Conservation (phyloP, 1,140 invertebrate species). For the Goniozus legneri region DNA sequence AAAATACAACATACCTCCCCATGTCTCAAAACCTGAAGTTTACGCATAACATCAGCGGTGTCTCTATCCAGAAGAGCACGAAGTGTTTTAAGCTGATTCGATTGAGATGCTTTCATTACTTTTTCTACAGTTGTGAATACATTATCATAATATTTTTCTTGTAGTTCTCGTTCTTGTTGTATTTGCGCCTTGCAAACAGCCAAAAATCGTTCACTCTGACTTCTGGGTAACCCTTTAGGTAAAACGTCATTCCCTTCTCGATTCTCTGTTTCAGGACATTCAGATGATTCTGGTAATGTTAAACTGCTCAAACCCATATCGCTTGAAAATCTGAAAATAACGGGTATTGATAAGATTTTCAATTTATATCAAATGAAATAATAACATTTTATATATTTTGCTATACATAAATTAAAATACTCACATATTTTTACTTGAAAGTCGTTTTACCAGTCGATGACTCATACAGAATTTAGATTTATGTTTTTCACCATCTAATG, state of each 20-base stretch:
- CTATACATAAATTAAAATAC: conserved; percentile 44
- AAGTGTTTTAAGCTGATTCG: conserved; percentile 72
- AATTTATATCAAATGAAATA: no score
- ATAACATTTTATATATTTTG: no score
- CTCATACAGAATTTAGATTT: conserved; percentile 70
- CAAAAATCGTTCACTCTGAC: conserved; percentile 66
- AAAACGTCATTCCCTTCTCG: conserved; percentile 51
- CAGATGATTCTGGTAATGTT: conserved; percentile 33
- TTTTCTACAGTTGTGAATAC: conserved; percentile 74
- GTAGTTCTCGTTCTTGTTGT: conserved; percentile 72
- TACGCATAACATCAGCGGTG: conserved; percentile 79
- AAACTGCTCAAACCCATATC: conserved; percentile 34
- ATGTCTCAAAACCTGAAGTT: conserved; percentile 74
- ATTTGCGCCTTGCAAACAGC: conserved; percentile 68
- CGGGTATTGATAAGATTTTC: no score
- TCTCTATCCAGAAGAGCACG: conserved; percentile 66
- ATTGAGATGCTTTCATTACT: conserved; percentile 73
- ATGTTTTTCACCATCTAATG: conserved; percentile 60
- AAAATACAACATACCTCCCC: conserved; percentile 66
- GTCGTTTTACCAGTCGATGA: conserved; percentile 71
- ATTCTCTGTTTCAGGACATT: conserved; percentile 45
- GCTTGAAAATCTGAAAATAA: conserved; percentile 44
- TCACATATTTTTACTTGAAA: conserved; percentile 82
- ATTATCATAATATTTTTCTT: conserved; percentile 80
- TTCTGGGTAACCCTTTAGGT: conserved; percentile 55